Evolutionary conservation across 2,113 vertebrate species (phyloP).

Genomic region (Platycercus adscitus): DNA sequence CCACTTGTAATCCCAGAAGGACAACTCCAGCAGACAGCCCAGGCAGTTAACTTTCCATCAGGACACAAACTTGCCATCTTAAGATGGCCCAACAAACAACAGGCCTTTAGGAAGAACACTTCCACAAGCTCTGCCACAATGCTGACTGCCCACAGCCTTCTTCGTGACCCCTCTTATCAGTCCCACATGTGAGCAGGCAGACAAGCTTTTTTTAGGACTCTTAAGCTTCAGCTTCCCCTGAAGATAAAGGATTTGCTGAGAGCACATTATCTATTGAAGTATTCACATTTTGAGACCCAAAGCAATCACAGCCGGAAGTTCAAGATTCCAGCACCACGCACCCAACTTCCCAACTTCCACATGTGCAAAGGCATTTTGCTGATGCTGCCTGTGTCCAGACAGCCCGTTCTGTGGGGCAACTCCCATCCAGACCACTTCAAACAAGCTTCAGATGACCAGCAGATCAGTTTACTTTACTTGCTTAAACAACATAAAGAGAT

Average conservation of each 20-base stretch:
- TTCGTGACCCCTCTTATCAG: background rate
- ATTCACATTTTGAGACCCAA: background rate
- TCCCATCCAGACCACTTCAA: background rate
- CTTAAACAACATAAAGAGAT: constrained; percentile 24
- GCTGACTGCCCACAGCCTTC: background rate
- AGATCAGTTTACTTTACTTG: constrained; percentile 36
- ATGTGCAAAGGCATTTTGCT: background rate
- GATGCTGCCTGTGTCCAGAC: background rate
- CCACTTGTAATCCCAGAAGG: background rate
- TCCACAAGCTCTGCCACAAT: background rate
- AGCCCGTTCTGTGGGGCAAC: background rate
- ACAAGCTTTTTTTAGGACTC: background rate
- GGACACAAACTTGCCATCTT: background rate
- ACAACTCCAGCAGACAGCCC: background rate
- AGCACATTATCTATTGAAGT: background rate
- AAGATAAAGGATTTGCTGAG: background rate
- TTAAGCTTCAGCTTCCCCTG: background rate
- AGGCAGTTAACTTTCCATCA: rapidly evolving
- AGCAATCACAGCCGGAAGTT: background rate
- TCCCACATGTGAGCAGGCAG: background rate
- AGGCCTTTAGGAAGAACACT: background rate
- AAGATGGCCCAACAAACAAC: background rate
- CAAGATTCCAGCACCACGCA: background rate
- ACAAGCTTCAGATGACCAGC: background rate
- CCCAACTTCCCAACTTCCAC: background rate